Percentiles rank a stretch among this genome's conserved stretches.
phyloP scores from a whole-genome alignment of 2,888 invertebrate species.

The Acanthosepion lycidas region DNA sequence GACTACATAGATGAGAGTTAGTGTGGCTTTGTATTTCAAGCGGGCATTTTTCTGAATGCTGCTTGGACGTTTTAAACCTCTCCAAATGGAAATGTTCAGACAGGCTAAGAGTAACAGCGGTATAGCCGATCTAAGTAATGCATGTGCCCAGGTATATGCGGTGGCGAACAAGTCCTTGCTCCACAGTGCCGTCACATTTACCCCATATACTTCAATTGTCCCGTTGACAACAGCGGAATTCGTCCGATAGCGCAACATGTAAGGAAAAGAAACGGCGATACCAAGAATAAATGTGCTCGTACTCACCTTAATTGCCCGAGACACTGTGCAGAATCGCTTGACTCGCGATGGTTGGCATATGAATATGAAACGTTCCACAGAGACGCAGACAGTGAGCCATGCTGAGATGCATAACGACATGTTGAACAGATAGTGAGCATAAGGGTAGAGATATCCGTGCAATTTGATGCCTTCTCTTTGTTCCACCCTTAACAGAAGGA shows the following conservation, averaged over 20 bases:
- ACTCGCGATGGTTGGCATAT: conserved; percentile 60
- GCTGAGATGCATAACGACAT: conserved; percentile 58
- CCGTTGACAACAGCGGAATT: conserved; percentile 53
- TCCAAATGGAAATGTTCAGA: conserved; percentile 59
- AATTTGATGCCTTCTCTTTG: conserved; percentile 52
- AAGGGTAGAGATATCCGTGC: conserved; percentile 60
- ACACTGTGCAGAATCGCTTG: conserved; percentile 52
- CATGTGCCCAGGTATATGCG: conserved; percentile 57
- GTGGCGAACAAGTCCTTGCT: conserved; percentile 53
- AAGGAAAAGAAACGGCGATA: conserved; percentile 58
- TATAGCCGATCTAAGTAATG: conserved; percentile 59
- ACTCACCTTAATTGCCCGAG: conserved; percentile 55
- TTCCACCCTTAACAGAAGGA: conserved; percentile 53
- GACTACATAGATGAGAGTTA: conserved; percentile 65
- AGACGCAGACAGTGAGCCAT: conserved; percentile 65
- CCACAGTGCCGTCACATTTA: conserved; percentile 54
- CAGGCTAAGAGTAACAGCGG: conserved; percentile 57
- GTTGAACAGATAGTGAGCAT: conserved; percentile 62
- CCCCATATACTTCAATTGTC: conserved; percentile 49
- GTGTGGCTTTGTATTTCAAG: conserved; percentile 61
- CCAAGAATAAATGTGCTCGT: conserved; percentile 54
- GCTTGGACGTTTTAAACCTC: conserved; percentile 54
- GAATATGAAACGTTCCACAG: conserved; percentile 62
- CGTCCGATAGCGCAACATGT: conserved; percentile 56
- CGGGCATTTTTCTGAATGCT: conserved; percentile 53